A percentile compares a stretch with the other conserved stretches of the same genome.
phyloP scores from a whole-genome alignment of 2,797 vertebrate species.

The Myotis pilosus region DNA sequence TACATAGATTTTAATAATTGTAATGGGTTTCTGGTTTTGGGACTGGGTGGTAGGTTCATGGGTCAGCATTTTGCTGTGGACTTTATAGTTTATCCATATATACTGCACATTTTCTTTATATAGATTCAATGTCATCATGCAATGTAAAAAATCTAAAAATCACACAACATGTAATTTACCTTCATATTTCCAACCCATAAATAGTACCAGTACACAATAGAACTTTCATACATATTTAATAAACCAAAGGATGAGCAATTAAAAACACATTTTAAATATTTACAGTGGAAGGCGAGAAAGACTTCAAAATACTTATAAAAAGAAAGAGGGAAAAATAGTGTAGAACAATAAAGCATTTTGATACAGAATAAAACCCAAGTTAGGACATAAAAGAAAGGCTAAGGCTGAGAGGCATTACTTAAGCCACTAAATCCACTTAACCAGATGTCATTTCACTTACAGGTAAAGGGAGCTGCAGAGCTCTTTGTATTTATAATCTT shows the following conservation, averaged over 20 bases:
- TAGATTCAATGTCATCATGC: background rate
- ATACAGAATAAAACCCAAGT: background rate
- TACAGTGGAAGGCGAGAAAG: background rate
- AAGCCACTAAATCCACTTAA: constrained; percentile 57
- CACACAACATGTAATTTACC: background rate
- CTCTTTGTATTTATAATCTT: constrained; percentile 54
- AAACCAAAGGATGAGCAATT: background rate
- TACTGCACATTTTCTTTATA: background rate
- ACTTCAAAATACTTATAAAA: background rate
- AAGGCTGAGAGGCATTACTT: constrained; percentile 57
- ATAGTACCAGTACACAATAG: background rate
- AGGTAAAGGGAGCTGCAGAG: constrained; percentile 59
- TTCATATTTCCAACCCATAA: background rate
- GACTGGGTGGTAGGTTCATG: background rate
- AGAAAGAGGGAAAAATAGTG: background rate
- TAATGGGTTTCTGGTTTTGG: background rate
- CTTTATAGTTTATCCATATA: background rate
- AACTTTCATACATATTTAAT: background rate
- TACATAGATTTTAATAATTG: background rate
- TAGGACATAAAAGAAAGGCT: constrained; percentile 15
- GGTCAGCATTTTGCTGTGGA: background rate
- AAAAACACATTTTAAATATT: constrained; percentile 33
- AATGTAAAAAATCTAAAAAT: background rate
- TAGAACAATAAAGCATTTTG: constrained; percentile 19
- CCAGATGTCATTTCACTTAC: constrained; percentile 53